Evolutionary conservation across 2,113 vertebrate species (phyloP).

Genomic region (Limanda limanda): DNA sequence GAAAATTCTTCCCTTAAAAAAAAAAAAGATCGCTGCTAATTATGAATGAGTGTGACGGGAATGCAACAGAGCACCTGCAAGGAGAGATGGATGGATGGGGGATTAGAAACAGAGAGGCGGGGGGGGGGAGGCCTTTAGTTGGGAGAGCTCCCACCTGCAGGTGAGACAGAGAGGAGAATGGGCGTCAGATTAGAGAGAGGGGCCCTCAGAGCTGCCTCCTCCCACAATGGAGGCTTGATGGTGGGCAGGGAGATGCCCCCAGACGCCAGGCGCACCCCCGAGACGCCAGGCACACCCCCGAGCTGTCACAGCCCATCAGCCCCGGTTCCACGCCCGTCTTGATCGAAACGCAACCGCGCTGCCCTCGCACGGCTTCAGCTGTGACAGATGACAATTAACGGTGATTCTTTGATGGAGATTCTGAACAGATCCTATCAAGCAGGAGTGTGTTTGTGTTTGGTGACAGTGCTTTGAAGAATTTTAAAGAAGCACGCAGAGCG

Average conservation of each 20-base stretch:
- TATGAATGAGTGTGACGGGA: constrained; percentile 50
- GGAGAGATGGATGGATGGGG: constrained; percentile 58
- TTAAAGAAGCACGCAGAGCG: constrained; percentile 46
- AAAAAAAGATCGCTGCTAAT: constrained; percentile 58
- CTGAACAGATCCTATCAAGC: constrained; percentile 65
- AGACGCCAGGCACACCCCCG: constrained; percentile 65
- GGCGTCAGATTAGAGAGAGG: constrained; percentile 76
- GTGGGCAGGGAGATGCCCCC: constrained; percentile 63
- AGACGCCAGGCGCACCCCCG: constrained; percentile 64
- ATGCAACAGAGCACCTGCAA: constrained; percentile 64
- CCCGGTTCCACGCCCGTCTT: constrained; percentile 37
- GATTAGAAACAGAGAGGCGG: constrained; percentile 39
- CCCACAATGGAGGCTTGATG: constrained; percentile 79
- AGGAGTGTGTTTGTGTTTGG: constrained; percentile 35
- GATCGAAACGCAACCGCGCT: constrained; percentile 44
- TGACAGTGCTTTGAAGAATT: constrained; percentile 76
- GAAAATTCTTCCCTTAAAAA: constrained; percentile 12
- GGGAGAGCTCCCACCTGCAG: constrained; percentile 77
- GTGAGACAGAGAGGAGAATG: constrained; percentile 76
- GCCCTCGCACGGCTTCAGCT: constrained; percentile 56
- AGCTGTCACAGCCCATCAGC: constrained; percentile 73
- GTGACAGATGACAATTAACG: constrained; percentile 78
- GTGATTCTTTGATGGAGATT: constrained; percentile 76
- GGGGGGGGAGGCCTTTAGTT: constrained; percentile 52
- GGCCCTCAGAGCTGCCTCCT: constrained; percentile 71